phyloP scores from a whole-genome alignment of 2,888 invertebrate genomes.

The Mimumesa dahlbomi region DNA sequence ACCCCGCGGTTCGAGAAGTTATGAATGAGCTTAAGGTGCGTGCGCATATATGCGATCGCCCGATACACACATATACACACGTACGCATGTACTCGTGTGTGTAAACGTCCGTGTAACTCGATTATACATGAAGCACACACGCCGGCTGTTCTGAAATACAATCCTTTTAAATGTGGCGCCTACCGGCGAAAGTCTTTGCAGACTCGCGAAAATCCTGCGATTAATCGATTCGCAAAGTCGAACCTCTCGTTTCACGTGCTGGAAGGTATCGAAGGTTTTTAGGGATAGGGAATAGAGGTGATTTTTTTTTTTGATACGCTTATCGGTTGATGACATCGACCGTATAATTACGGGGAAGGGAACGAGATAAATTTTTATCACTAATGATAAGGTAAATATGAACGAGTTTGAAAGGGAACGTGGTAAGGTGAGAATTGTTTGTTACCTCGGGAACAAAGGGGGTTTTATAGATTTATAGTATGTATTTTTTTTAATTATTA shows the following conservation, averaged over 20 bases:
- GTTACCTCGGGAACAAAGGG: no score
- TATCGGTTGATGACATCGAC: constrained; percentile 5
- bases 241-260: not conserved
- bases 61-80: not conserved
- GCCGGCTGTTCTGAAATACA: constrained; percentile 25
- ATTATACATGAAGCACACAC: constrained; percentile 5
- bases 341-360: constrained; percentile 23
- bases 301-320: no score
- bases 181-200: no score
- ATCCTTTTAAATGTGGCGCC: constrained; percentile 22
- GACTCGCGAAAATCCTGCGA: no score
- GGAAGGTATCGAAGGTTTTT: not conserved
- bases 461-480: no score
- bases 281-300: no score
- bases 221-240: not conserved
- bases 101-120: constrained; percentile 17
- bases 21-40: constrained; percentile 69
- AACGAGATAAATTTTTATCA: constrained; percentile 41
- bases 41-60: constrained; percentile 19
- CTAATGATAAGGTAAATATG: constrained; percentile 5
- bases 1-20: constrained; percentile 56
- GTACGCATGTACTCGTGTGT: not conserved
- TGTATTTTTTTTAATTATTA: no score
- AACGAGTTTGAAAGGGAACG: not conserved
- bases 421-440: not conserved